Conservation (phyloP, 2,113 vertebrate species). For the Thamnaconus septentrionalis region DNA sequence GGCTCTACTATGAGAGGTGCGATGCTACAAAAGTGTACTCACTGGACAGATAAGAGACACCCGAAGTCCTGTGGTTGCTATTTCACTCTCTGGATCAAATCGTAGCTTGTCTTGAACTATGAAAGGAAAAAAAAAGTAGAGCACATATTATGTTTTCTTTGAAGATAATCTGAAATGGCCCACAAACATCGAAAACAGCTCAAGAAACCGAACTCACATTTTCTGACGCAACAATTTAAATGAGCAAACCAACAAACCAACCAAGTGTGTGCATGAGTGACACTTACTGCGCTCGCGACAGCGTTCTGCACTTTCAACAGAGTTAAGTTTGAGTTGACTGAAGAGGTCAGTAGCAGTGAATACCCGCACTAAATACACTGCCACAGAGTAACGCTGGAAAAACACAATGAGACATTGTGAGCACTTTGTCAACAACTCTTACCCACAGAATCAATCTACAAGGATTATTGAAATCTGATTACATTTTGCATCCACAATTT, state of each 20-base stretch:
- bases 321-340: slow-evolving; percentile 91
- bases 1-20: too few species aligned
- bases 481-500: too few species aligned
- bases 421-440: not conserved
- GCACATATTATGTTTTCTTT: too few species aligned
- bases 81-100: slow-evolving; percentile 96
- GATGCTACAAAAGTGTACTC: slow-evolving; percentile 54
- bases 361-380: slow-evolving; percentile 91
- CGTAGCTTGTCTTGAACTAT: slow-evolving; percentile 96
- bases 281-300: slow-evolving; percentile 94
- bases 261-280: not conserved
- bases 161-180: too few species aligned
- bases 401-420: not conserved
- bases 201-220: too few species aligned
- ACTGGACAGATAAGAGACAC: slow-evolving; percentile 98
- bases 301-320: slow-evolving; percentile 90
- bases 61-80: slow-evolving; percentile 93
- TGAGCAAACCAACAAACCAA: not conserved
- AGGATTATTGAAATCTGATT: too few species aligned
- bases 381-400: slow-evolving; percentile 91
- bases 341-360: slow-evolving; percentile 92
- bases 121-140: not conserved
- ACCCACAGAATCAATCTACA: not conserved
- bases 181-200: too few species aligned
- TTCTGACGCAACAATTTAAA: too few species aligned